Conservation (phyloP, 2,888 invertebrate species). For the Norana najaformis region DNA sequence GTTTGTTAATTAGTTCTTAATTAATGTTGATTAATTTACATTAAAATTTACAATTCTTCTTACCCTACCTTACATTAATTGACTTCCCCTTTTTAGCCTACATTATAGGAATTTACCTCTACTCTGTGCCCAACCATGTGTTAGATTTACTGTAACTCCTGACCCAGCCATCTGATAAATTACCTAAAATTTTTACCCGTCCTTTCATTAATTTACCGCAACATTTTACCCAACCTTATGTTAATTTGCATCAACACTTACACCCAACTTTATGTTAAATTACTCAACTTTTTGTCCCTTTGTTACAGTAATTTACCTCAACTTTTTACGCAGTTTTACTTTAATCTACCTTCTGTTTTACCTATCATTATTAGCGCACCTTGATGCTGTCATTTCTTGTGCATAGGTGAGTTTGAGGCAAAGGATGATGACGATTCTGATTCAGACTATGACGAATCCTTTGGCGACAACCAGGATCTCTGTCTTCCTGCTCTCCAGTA, state of each 20-base stretch:
- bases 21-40: neutral
- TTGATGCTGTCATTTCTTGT: slow-evolving; percentile 16
- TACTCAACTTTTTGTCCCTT: no score
- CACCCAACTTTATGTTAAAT: neutral
- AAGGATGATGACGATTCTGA: slow-evolving; percentile 49
- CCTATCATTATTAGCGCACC: neutral
- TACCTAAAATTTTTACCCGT: neutral
- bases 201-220: neutral
- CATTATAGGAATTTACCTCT: neutral
- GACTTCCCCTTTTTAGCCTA: neutral
- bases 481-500: slow-evolving; percentile 77
- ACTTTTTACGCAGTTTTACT: neutral
- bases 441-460: slow-evolving; percentile 47
- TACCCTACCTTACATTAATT: neutral
- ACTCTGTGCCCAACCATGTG: neutral
- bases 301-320: no score
- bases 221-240: no score
- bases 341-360: neutral
- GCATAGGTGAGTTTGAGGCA: slow-evolving; percentile 55
- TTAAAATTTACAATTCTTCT: neutral
- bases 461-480: slow-evolving; percentile 45
- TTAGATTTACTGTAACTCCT: neutral
- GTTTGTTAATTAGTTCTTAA: slow-evolving; percentile 1
- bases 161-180: neutral
- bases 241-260: neutral